A percentile compares a stretch with the other conserved stretches of the same genome.
phyloP scores from a whole-genome alignment of 2,888 invertebrate species.

The Ochlodes sylvanus region DNA sequence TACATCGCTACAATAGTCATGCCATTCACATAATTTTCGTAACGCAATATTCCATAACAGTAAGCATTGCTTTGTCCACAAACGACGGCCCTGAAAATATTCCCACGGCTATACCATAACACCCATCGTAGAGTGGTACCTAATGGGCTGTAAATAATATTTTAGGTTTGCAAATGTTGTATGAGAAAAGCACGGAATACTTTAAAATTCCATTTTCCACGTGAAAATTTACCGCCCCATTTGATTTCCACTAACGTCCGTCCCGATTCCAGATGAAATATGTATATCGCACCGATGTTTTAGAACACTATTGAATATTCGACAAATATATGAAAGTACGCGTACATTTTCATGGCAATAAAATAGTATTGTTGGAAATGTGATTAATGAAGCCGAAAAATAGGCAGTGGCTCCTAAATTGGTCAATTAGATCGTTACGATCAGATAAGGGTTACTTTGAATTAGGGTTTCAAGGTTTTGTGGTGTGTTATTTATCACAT shows the following conservation, averaged over 20 bases:
- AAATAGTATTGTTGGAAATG: constrained; percentile 20
- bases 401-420: constrained; percentile 26
- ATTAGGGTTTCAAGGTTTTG: constrained; percentile 20
- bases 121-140: constrained; percentile 32
- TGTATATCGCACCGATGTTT: constrained; percentile 19
- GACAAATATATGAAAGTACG: constrained; percentile 4
- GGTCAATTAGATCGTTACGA: constrained; percentile 37
- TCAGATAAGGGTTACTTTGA: constrained; percentile 28
- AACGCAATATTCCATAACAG: not conserved
- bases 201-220: constrained; percentile 30
- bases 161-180: constrained; percentile 14
- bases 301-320: constrained; percentile 22
- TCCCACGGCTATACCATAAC: constrained; percentile 51
- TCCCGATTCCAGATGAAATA: constrained; percentile 22
- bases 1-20: not conserved
- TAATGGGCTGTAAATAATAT: constrained; percentile 39
- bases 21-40: not conserved
- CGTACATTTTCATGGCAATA: constrained; percentile 19
- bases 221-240: constrained; percentile 30
- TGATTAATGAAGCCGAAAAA: constrained; percentile 36
- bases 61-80: constrained; percentile 4
- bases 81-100: constrained; percentile 50
- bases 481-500: constrained; percentile 20
- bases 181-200: constrained; percentile 17
- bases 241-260: constrained; percentile 27